Evolutionary conservation across 2,113 vertebrate genomes (phyloP).

Genomic region (Corythoichthys haematopterus): DNA sequence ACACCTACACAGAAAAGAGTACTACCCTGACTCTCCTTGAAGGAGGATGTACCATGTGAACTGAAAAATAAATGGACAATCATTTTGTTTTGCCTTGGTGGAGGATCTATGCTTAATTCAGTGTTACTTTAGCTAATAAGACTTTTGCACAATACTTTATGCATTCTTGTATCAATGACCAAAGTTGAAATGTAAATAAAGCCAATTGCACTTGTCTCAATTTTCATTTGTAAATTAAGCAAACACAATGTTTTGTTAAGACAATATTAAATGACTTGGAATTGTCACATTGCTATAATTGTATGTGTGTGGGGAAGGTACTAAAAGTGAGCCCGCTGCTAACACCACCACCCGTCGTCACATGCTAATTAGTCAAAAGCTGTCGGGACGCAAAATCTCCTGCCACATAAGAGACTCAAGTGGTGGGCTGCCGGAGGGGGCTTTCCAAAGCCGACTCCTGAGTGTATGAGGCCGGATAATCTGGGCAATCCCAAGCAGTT

Average conservation of each 20-base stretch:
- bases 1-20: background rate
- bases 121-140: conserved; percentile 7
- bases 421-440: conserved; percentile 29
- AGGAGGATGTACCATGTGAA: background rate
- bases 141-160: background rate
- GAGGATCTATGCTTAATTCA: background rate
- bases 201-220: conserved; percentile 12
- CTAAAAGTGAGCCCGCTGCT: conserved; percentile 69
- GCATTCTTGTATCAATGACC: background rate
- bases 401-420: conserved; percentile 66
- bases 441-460: conserved; percentile 65
- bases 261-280: conserved; percentile 37
- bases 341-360: conserved; percentile 57
- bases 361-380: conserved; percentile 74
- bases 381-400: conserved; percentile 72
- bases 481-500: conserved; percentile 73
- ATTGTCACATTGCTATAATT: conserved; percentile 16
- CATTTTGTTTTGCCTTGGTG: background rate
- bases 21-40: background rate
- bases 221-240: conserved; percentile 13
- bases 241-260: conserved; percentile 23
- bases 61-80: background rate
- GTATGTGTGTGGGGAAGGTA: conserved; percentile 17
- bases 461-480: conserved; percentile 73
- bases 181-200: conserved; percentile 26